Base-by-base conservation (phyloP, 1,140 invertebrate genomes). In the Papilio helenus region DNA sequence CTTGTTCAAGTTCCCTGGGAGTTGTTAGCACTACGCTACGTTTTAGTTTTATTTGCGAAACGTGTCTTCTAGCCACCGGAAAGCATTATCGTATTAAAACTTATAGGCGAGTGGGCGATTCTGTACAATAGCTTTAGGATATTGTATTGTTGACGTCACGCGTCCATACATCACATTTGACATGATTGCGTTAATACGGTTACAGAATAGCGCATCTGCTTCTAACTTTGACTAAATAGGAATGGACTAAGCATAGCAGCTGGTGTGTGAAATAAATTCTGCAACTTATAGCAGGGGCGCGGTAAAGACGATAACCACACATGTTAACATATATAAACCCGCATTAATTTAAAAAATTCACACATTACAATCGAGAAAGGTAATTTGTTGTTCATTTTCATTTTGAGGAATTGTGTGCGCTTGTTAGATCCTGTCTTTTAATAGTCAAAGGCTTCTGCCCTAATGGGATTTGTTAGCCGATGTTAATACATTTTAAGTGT, bases 141-240 rank as follows among this genome's bases (percentile, higher is more conserved):
- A 80, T 84, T 83, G 86, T 83, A 93, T 93, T 93, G 90, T 93
- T 81, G 81, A 80, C 83, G 84, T 90, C 90, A 93, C 90, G 91
- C 82, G 82, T 85, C 83, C 79, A 87, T 87, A 72, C 81, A 85
- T 85, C 84, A 86, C 72, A 79, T 79, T 81, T 89, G 88, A 87
- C 86, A 80, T 83, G 80, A 84, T 83, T 80, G 83, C 82, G 82
- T 81, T 87, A 85, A 86, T 84, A 83, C 79, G 82, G 82, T 84
- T 81, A 84, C 81, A 83, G 80, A 83, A 78, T 80, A 39, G 73
- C 51, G 79, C 83, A 84, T 82, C 83, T 85, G 84, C 87, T 84
- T 87, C 86, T 86, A 82, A 81, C 76, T 20, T 77, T 55, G 51
- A 55, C 51, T 1, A 55, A 9, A n/a, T 18, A 55, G 51, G 8